Conservation (phyloP, 2,113 vertebrate genomes). For the Gymnorhina tibicen region DNA sequence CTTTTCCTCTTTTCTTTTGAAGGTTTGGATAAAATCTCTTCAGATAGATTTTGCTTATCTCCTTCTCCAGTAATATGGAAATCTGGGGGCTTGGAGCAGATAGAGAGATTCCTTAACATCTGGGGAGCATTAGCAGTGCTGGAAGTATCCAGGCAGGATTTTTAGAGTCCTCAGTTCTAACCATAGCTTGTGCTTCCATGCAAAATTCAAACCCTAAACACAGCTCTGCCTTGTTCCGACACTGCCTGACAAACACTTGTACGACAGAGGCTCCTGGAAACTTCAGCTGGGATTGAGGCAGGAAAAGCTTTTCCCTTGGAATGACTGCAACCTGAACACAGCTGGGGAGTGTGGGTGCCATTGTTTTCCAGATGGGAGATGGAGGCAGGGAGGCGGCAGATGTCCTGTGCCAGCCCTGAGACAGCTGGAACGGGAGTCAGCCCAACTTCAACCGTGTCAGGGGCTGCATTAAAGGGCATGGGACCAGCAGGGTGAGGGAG, state of each 20-base stretch:
- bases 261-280: not conserved
- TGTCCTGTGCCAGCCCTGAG: not conserved
- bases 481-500: not conserved
- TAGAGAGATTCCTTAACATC: not conserved
- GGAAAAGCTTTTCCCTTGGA: not conserved
- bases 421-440: not conserved
- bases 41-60: not conserved
- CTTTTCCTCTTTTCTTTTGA: not conserved
- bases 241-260: not conserved
- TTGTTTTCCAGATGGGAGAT: not conserved
- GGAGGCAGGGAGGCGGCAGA: not conserved
- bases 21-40: not conserved
- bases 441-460: rapidly evolving
- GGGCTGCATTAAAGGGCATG: rapidly evolving
- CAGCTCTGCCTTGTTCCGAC: not conserved
- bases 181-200: not conserved
- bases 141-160: not conserved
- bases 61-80: not conserved
- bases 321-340: rapidly evolving
- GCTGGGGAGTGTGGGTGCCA: not conserved
- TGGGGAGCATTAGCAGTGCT: not conserved
- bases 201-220: not conserved
- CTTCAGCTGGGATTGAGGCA: not conserved
- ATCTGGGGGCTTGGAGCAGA: not conserved
- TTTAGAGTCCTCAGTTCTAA: not conserved